Evolutionary conservation across 30 jellyfish, hydroid and myxozoan genomes (phyloP).

Genomic region (Rhopilema esculentum): DNA sequence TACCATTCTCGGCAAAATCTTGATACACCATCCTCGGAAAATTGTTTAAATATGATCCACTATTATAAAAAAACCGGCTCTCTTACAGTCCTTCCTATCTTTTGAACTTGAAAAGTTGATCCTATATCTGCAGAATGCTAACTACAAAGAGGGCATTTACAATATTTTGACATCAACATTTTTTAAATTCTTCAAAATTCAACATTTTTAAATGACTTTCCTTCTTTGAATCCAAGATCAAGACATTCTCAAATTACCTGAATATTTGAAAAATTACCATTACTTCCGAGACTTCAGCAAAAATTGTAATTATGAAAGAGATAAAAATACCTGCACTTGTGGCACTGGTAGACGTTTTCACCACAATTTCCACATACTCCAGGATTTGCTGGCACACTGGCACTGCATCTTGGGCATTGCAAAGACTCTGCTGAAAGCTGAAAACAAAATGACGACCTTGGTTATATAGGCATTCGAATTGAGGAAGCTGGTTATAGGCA

Average conservation of each 20-base stretch:
- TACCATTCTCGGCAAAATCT: too few species aligned
- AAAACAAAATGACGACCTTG: not conserved
- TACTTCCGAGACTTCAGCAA: not conserved
- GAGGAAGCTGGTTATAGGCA: not conserved
- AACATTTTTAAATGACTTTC: too few species aligned
- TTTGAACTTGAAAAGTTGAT: too few species aligned
- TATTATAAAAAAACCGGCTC: too few species aligned
- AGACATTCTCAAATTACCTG: too few species aligned
- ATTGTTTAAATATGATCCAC: too few species aligned
- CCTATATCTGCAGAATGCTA: too few species aligned
- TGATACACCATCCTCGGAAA: too few species aligned
- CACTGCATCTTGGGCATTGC: constrained; percentile 99
- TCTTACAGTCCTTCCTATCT: too few species aligned
- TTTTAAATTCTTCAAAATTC: not conserved
- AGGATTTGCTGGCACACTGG: constrained; percentile 97
- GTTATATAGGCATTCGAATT: not conserved
- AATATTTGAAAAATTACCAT: not conserved
- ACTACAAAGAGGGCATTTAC: too few species aligned
- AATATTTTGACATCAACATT: not conserved
- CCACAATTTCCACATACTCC: constrained; percentile 97
- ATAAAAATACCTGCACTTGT: constrained; percentile 86
- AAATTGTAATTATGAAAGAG: not conserved
- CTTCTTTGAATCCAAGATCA: too few species aligned
- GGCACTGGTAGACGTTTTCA: constrained; percentile 96
- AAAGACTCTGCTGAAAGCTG: constrained; percentile 90